Percentiles rank a stretch among this genome's conserved stretches.
Conservation (phyloP, 2,888 invertebrate genomes). For the Mellilla xanthometata region DNA sequence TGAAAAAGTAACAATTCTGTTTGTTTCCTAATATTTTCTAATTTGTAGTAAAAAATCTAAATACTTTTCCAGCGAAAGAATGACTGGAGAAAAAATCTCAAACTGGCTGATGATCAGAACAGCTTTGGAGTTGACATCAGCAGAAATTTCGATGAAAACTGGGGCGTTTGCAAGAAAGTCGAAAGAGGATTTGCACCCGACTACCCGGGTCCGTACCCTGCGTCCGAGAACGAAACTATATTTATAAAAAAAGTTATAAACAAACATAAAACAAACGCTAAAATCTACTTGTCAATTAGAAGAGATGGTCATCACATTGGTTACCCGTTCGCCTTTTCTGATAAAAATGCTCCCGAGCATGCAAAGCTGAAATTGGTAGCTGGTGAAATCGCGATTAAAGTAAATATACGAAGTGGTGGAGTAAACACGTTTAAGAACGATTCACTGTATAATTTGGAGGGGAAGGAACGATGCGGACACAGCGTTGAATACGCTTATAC, state of each 20-base stretch:
- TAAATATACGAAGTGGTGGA: slow-evolving; percentile 56
- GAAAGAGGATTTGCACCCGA: slow-evolving; percentile 45
- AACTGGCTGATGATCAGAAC: slow-evolving; percentile 34
- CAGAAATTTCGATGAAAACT: slow-evolving; percentile 62
- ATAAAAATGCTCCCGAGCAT: slow-evolving; percentile 23
- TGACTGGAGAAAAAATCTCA: slow-evolving; percentile 63
- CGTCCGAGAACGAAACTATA: slow-evolving; percentile 85
- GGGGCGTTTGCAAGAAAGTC: slow-evolving; percentile 45
- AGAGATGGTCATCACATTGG: slow-evolving; percentile 85
- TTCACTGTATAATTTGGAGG: slow-evolving; percentile 53
- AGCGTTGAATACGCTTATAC: slow-evolving; percentile 65
- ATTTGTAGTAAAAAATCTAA: too few relatives aligned
- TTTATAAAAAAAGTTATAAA: slow-evolving; percentile 81
- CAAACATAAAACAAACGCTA: slow-evolving; percentile 67
- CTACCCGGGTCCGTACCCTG: slow-evolving; percentile 82
- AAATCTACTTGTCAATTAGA: slow-evolving; percentile 88
- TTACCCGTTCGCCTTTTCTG: slow-evolving; percentile 84
- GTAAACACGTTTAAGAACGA: slow-evolving; percentile 54
- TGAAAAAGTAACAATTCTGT: too few relatives aligned
- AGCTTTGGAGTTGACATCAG: slow-evolving; percentile 63
- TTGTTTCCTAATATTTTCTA: too few relatives aligned
- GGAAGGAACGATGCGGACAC: slow-evolving; percentile 58
- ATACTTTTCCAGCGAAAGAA: slow-evolving; percentile 18
- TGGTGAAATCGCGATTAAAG: slow-evolving; percentile 47
- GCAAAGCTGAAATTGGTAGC: slow-evolving; percentile 41